phyloP scores from a whole-genome alignment of 2,888 invertebrate species.

The Anticlea derivata region DNA sequence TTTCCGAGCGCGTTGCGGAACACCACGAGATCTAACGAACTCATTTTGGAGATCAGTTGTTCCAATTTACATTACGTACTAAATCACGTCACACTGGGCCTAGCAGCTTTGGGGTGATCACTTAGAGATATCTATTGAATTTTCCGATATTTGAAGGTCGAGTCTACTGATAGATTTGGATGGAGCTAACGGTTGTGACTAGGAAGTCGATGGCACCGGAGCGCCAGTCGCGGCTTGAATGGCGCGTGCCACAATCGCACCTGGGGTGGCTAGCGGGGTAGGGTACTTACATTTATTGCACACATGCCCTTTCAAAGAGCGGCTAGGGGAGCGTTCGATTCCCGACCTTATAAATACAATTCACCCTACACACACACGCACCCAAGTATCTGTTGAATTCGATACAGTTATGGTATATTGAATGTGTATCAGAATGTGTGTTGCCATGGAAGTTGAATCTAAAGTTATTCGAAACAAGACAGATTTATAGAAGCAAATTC shows the following conservation, averaged over 20 bases:
- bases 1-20: slow-evolving; percentile 84
- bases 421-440: slow-evolving; percentile 20
- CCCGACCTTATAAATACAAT: slow-evolving; percentile 37
- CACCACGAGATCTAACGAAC: slow-evolving; percentile 84
- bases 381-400: slow-evolving; percentile 36
- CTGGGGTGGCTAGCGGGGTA: slow-evolving; percentile 80
- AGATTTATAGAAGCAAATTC: slow-evolving; percentile 4
- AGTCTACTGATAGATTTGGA: slow-evolving; percentile 20
- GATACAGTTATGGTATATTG: slow-evolving; percentile 26
- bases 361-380: slow-evolving; percentile 36
- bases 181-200: slow-evolving; percentile 42
- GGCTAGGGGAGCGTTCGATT: slow-evolving; percentile 64
- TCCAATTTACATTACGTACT: slow-evolving; percentile 64
- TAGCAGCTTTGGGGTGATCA: not conserved
- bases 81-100: not conserved
- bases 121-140: slow-evolving; percentile 2
- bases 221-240: slow-evolving; percentile 78
- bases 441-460: slow-evolving; percentile 9
- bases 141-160: slow-evolving; percentile 3
- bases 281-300: slow-evolving; percentile 83
- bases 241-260: slow-evolving; percentile 82
- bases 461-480: slow-evolving; percentile 3
- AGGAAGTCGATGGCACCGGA: slow-evolving; percentile 68
- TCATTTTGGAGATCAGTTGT: slow-evolving; percentile 57
- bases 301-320: slow-evolving; percentile 80